Evolutionary conservation across 2,797 vertebrate species (phyloP).

Genomic region (Saguinus oedipus): DNA sequence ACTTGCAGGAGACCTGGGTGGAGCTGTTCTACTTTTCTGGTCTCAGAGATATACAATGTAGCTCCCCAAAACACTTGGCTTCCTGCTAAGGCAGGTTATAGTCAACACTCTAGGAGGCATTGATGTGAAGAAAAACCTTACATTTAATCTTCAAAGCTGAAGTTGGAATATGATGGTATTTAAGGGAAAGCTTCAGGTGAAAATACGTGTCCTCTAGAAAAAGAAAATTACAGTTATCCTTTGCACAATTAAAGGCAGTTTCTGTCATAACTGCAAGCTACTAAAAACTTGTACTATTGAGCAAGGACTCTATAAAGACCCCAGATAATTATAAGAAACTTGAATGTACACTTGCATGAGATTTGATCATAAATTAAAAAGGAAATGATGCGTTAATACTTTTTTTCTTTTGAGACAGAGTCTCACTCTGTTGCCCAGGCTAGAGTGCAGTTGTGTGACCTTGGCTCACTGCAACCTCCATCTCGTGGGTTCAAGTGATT

Average conservation of each 20-base stretch:
- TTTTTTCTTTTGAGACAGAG: background rate
- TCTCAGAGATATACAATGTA: background rate
- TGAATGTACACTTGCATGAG: background rate
- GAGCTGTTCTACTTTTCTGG: background rate
- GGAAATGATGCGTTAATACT: background rate
- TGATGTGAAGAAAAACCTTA: background rate
- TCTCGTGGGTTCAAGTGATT: background rate
- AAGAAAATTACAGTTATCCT: background rate
- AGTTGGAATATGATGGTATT: background rate
- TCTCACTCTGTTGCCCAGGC: background rate
- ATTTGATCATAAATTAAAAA: background rate
- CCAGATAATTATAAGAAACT: background rate
- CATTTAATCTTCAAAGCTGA: slow-evolving; percentile 33
- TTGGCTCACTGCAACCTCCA: background rate
- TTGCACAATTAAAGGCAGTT: background rate
- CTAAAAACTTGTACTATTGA: background rate
- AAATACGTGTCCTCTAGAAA: background rate
- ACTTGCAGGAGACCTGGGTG: background rate
- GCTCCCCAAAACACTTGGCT: background rate
- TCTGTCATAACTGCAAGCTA: background rate
- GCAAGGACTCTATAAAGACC: background rate
- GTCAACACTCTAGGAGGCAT: background rate
- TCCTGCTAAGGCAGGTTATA: background rate
- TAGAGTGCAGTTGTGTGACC: background rate
- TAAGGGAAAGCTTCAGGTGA: background rate